A percentile compares a stretch with the other conserved stretches of the same genome.
Evolutionary conservation across 2,797 vertebrate genomes (phyloP).

Genomic region (Neostethus bicornis): DNA sequence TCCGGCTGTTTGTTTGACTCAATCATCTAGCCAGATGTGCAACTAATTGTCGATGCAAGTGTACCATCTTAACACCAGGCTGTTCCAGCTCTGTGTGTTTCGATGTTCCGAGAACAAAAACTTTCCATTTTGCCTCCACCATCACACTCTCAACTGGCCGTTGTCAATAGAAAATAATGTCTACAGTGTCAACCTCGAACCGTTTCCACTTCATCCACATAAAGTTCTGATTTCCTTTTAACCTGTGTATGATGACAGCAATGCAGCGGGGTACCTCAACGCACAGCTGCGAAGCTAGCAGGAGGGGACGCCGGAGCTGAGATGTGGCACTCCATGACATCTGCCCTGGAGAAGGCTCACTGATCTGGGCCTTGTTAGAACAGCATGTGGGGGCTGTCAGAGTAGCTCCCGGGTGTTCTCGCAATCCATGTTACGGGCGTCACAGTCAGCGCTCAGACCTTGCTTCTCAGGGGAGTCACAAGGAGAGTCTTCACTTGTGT

Average conservation of each 20-base stretch:
- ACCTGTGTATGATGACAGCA: slow-evolving; percentile 4
- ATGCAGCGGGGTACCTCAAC: slow-evolving; percentile 13
- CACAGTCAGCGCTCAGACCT: slow-evolving; percentile 33
- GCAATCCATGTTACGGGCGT: slow-evolving; percentile 20
- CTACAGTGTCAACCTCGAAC: neutral
- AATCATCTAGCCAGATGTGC: slow-evolving; percentile 67
- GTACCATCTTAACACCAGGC: slow-evolving; percentile 27
- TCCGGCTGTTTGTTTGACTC: slow-evolving; percentile 54
- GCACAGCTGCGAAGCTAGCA: slow-evolving; percentile 36
- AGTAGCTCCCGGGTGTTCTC: slow-evolving; percentile 33
- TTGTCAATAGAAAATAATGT: slow-evolving; percentile 10
- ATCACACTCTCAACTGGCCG: slow-evolving; percentile 5
- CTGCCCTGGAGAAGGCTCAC: slow-evolving; percentile 49
- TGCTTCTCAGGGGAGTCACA: slow-evolving; percentile 34
- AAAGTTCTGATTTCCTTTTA: slow-evolving; percentile 11
- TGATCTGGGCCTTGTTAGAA: slow-evolving; percentile 60
- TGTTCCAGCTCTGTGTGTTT: slow-evolving; percentile 44
- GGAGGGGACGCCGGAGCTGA: slow-evolving; percentile 25
- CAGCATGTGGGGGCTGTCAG: slow-evolving; percentile 45
- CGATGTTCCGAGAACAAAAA: slow-evolving; percentile 11
- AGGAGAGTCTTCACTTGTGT: slow-evolving; percentile 2
- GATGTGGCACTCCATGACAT: slow-evolving; percentile 34
- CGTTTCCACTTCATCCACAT: slow-evolving; percentile 8
- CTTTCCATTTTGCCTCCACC: slow-evolving; percentile 9
- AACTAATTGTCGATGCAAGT: slow-evolving; percentile 62